A percentile compares a stretch with the other conserved stretches of the same genome.
These are phyloP conservation scores for Nowickia ferox DNA, from an alignment of 2,888 invertebrate species.

Conservation along the genomic window DNA sequence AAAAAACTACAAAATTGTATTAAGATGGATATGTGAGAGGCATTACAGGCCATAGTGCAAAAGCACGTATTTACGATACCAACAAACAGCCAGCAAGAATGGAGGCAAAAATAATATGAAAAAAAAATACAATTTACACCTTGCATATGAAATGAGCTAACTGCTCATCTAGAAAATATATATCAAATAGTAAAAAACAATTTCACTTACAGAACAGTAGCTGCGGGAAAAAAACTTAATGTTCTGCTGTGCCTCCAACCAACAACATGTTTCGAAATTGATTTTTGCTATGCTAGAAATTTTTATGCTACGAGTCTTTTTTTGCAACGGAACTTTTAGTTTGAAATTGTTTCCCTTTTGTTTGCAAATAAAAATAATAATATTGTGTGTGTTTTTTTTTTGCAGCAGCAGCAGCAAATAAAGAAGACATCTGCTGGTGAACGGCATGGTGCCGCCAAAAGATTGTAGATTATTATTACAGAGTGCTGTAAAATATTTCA, in stretches of 20 bases:
- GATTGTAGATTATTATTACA: conserved; percentile 44
- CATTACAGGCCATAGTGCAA: conserved; percentile 37
- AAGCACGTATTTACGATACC: conserved; percentile 15
- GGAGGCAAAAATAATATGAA: neutral
- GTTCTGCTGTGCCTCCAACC: conserved; percentile 7
- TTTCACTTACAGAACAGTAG: conserved; percentile 32
- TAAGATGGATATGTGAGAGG: conserved; percentile 3
- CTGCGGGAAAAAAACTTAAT: conserved; percentile 1
- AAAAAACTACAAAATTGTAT: conserved; percentile 21
- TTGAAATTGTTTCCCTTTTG: conserved; percentile 42
- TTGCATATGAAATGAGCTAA: conserved; percentile 66
- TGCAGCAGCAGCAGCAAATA: neutral
- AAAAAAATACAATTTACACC: conserved; percentile 65
- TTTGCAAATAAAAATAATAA: conserved; percentile 27
- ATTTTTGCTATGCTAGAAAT: neutral
- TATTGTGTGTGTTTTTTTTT: conserved; percentile 26
- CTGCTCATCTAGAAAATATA: conserved; percentile 33
- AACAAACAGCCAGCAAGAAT: neutral
- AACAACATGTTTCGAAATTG: conserved; percentile 33
- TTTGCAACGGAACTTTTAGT: conserved; percentile 36
- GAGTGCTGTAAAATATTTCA: conserved; percentile 23
- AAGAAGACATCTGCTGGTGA: conserved; percentile 41
- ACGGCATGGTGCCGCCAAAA: conserved; percentile 37
- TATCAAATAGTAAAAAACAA: conserved; percentile 22
- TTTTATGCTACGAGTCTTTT: neutral